Evolutionary conservation across 1,140 invertebrate genomes (phyloP), one percentile per base, ranked within the genome.

Genomic region (Archivesica marissinica): DNA sequence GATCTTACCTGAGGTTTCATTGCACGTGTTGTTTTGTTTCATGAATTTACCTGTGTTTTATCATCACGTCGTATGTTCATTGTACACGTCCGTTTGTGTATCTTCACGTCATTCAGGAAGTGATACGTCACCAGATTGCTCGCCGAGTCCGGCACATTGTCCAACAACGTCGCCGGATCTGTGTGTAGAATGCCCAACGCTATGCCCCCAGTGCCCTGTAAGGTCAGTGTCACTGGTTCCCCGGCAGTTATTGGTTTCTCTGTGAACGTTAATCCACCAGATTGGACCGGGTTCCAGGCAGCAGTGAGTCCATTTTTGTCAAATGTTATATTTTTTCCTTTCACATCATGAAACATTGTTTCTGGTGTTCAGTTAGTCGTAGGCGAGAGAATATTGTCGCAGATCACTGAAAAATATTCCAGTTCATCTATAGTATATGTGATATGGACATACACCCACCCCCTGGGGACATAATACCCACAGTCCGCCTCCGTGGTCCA

Each of bases 81-180:
- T 20, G 44, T 56, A 38, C 79, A 81, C 17, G 61, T 59, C 38
- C 79, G 64, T 38, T 54, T 81, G 66, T 81, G 79, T n/a, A 81
- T 70, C 39, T 81, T 81, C 13, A 81, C 66, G 41, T 81, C 79
- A 72, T 81, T 81, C 15, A 81, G 66, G 41, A 81, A 81, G 1
- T 47, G 23, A 35, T 72, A 81, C 1, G 44, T 50, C 23, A 17
- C 44, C 4, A 81, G n/a, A 0, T 28, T 35, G 13, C 33, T 28
- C 0, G 50, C 20, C 6, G 79, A 52, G 0, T 70, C 79, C 6
- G 68, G 79, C 0, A 81, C 47, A 2, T 39, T 39, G 1, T 33
- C 64, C 30, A 20, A 33, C 0, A 70, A 38, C 11, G 33, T 64
- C 13, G 11, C 35, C 17, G 79, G 79, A n/a, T 70, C 64, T n/a